Conservation (phyloP, 1,140 invertebrate species). For the Cotesia glomerata region DNA sequence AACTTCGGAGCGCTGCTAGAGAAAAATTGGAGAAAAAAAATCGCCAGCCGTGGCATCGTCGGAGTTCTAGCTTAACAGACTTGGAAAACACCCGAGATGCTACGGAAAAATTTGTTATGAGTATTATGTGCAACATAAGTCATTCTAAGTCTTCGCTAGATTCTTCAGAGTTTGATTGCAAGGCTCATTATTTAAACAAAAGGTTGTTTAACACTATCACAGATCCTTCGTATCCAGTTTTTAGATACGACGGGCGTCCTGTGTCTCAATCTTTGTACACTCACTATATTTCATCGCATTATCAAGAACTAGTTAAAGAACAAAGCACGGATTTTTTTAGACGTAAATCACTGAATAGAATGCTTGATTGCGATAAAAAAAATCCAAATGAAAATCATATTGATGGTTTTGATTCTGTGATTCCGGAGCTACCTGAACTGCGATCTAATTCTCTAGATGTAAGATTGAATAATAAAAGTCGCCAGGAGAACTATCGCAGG, state of each 20-base stretch:
- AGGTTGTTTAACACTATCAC: conserved; percentile 71
- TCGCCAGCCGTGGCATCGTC: conserved; percentile 51
- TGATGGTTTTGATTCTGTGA: conserved; percentile 11
- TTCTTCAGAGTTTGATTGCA: not conserved
- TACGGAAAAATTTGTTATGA: not conserved
- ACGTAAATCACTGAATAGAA: conserved; percentile 2
- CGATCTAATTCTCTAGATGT: conserved; percentile 40
- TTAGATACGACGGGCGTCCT: conserved; percentile 73
- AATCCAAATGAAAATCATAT: conserved; percentile 1
- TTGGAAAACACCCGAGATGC: conserved; percentile 39
- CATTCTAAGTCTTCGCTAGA: not conserved
- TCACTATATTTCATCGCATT: conserved; percentile 66
- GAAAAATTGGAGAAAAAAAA: conserved; percentile 36
- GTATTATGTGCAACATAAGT: not conserved
- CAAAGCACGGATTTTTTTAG: conserved; percentile 10
- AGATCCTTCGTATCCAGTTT: conserved; percentile 78
- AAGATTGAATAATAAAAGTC: conserved; percentile 51
- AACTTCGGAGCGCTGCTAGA: conserved; percentile 44
- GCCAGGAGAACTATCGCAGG: conserved; percentile 63
- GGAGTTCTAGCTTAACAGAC: conserved; percentile 57
- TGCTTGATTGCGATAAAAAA: not conserved
- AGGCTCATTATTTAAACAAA: conserved; percentile 36
- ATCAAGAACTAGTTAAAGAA: conserved; percentile 40
- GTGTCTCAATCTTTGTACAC: conserved; percentile 76
- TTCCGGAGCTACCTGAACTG: not conserved